Conservation (phyloP, 2,113 vertebrate species). For the Conger conger region DNA sequence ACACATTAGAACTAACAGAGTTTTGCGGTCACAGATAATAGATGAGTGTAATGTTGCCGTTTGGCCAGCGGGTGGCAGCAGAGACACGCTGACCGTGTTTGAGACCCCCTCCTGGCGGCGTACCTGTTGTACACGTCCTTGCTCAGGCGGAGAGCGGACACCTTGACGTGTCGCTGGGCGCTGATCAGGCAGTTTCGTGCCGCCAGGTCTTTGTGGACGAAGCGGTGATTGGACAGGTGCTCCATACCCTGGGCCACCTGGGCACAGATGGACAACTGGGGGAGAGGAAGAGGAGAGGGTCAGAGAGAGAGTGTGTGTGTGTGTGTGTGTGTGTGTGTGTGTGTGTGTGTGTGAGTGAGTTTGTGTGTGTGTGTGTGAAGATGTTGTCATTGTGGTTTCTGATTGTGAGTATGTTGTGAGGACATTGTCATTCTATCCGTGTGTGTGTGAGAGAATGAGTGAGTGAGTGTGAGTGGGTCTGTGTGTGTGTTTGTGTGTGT, state of each 20-base stretch:
- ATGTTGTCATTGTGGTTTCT: too few species aligned
- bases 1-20: neutral
- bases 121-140: slow-evolving; percentile 98
- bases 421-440: too few species aligned
- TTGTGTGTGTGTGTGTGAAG: too few species aligned
- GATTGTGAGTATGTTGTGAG: too few species aligned
- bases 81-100: neutral
- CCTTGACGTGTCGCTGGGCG: slow-evolving; percentile 87
- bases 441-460: too few species aligned
- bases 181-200: slow-evolving; percentile 92
- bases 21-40: neutral
- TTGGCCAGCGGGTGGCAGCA: slow-evolving; percentile 22
- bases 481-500: too few species aligned
- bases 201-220: slow-evolving; percentile 93
- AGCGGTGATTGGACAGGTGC: slow-evolving; percentile 89
- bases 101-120: slow-evolving; percentile 30
- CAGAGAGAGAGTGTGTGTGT: neutral
- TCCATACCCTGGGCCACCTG: slow-evolving; percentile 97
- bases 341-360: neutral
- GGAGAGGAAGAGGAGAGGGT: neutral
- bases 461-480: too few species aligned
- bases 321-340: neutral
- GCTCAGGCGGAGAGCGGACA: slow-evolving; percentile 90
- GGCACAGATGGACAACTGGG: slow-evolving; percentile 84
- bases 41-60: neutral